Percentiles rank a stretch among this genome's conserved stretches.
Evolutionary conservation across 2,113 vertebrate species (phyloP).

Genomic region (Casuarius casuarius): DNA sequence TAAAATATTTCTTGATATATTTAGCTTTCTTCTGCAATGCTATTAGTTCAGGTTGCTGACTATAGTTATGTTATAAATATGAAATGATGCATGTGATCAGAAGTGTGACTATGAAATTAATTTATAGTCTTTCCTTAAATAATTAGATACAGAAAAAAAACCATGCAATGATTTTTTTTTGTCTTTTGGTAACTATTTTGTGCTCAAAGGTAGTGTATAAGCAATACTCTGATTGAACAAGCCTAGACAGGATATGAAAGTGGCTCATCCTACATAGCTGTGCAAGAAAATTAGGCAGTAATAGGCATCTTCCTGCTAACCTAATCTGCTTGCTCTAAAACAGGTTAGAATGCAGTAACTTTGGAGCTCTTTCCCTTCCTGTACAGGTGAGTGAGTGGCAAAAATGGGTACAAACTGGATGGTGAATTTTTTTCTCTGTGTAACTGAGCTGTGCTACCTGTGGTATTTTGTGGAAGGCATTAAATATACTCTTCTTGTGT

Average conservation of each 20-base stretch:
- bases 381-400: background rate
- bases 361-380: background rate
- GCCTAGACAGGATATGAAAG: background rate
- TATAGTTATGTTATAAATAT: background rate
- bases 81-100: background rate
- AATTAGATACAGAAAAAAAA: background rate
- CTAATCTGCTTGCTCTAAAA: background rate
- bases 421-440: background rate
- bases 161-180: background rate
- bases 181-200: background rate
- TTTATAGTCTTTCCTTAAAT: background rate
- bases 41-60: background rate
- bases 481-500: background rate
- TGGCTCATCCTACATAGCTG: background rate
- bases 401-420: background rate
- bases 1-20: background rate
- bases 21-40: background rate
- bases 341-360: background rate
- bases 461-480: background rate
- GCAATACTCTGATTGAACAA: background rate
- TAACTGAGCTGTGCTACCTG: background rate
- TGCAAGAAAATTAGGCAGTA: accelerated
- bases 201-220: background rate
- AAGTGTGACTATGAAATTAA: background rate
- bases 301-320: background rate